Evolutionary conservation across 2,113 vertebrate genomes (phyloP).

Genomic region (Oxyura jamaicensis): DNA sequence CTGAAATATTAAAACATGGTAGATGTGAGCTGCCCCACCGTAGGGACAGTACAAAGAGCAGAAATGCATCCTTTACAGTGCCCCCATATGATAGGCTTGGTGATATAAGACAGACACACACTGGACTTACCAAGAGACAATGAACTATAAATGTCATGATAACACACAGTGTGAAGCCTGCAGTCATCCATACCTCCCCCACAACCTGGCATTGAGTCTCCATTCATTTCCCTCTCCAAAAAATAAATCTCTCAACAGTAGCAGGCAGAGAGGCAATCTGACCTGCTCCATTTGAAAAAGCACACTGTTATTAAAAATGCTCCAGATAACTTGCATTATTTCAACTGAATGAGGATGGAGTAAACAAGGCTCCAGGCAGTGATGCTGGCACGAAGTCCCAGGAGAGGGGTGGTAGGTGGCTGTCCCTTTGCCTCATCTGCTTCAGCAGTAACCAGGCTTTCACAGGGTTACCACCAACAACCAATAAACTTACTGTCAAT

Average conservation of each 20-base stretch:
- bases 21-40: background rate
- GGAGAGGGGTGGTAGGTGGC: background rate
- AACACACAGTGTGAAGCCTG: background rate
- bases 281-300: background rate
- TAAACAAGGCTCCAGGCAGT: background rate
- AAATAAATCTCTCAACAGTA: background rate
- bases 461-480: rapidly evolving
- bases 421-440: background rate
- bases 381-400: background rate
- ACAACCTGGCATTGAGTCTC: background rate
- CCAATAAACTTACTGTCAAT: background rate
- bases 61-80: background rate
- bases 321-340: rapidly evolving
- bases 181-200: background rate
- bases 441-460: background rate
- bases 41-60: background rate
- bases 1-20: background rate
- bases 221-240: background rate
- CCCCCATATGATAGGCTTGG: background rate
- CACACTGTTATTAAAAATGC: background rate
- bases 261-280: background rate
- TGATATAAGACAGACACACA: background rate
- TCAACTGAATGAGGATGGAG: background rate
- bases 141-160: background rate
- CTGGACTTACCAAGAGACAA: background rate